Base-by-base conservation (phyloP, 2,113 vertebrate genomes). In the Notarius lentiginosus region DNA sequence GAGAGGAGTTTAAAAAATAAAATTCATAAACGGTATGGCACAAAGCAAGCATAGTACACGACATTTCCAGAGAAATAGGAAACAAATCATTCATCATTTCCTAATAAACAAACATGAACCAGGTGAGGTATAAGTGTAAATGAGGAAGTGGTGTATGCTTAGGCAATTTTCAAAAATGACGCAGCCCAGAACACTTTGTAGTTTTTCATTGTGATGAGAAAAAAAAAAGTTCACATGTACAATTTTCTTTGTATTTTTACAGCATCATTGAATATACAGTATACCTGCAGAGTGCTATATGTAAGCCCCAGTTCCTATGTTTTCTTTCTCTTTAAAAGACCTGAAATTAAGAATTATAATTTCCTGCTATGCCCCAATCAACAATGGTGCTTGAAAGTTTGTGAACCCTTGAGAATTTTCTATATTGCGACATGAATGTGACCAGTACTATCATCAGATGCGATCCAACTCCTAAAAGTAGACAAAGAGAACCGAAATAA, bases 311-410 rank as follows among this genome's bases (percentile, higher is more conserved):
- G 49, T 79, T 53, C 49, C 51, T 79, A 55, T 77, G n/a, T 30
- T 55, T 55, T 27, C 24, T 79, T 77, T 77, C 75, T 55, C 49
- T 79, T 55, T 79, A n/a, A 83, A 83, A 83, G 2, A 76, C 24
- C 58, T 22, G 55, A 7, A 76, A 82, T 75, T 56, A 55, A 82
- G 56, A 84, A 79, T 76, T 0, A 34, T 34, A 49, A 30, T 55
- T 81, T 88, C 53, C 22, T 80, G 15, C 56, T 30, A 68, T 80
- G 73, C n/a, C 34, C 83, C 72, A 47, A 84, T 30, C 30, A 63
- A 84, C 55, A 75, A 84, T 75, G 60, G 41, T 41, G 41, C 41
- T 41, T 41, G 41, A 41, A 41, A 41, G 41, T 41, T 41, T 41
- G 41, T 41, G 41, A 41, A 41, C 41, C 41, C 41, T 41, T 41